Evolutionary conservation across 1,140 invertebrate species (phyloP), one percentile per base, ranked within the genome.

Genomic region (Tetramorium alpestre): DNA sequence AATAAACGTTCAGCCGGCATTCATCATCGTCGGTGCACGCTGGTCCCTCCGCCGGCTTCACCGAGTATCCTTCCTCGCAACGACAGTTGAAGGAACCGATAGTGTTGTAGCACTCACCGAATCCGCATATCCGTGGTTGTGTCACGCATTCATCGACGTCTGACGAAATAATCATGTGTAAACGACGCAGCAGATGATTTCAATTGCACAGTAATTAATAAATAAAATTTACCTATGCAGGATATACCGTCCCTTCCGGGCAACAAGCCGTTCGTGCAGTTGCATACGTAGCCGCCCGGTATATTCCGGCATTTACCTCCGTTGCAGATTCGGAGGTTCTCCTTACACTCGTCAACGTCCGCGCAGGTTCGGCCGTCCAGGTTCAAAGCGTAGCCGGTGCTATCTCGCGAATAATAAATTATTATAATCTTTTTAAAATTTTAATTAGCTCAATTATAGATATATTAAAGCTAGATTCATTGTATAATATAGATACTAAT

Each of bases 1-100:
- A 97, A 92, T 97, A 97, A 10, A 96, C 97, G 47, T 97, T 97
- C n/a, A 97, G 93, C 85, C 97, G 96, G 94, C 98, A 99, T 93
- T 99, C 98, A 94, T 99, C 97, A 87, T 98, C 98, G 93, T 99
- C 98, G 18, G 97, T 97, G 89, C 97, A 98, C 16, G 96, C 96
- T 0, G 97, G 96, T 0, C 97, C 97, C 22, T 96, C 95, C 70
- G 97, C 97, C 1, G 97, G 97, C 94, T 98, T 98, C 13, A 98
- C 97, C n/a, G 97, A 98, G 94, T 98, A 98, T 8, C 98, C 98
- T 89, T 97, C 97, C 86, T 98, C 96, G 95, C 96, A 96, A 10
- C 97, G 96, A 89, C 98, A 99, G 49, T 96, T 96, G 94, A 97
- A 98, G 1, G 98, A 98, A 2, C 98, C 98, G n/a, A 98, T 96